A percentile compares a stretch with the other conserved stretches of the same genome.
phyloP scores from a whole-genome alignment of 2,888 invertebrate genomes.

The Apocheima hispidaria region DNA sequence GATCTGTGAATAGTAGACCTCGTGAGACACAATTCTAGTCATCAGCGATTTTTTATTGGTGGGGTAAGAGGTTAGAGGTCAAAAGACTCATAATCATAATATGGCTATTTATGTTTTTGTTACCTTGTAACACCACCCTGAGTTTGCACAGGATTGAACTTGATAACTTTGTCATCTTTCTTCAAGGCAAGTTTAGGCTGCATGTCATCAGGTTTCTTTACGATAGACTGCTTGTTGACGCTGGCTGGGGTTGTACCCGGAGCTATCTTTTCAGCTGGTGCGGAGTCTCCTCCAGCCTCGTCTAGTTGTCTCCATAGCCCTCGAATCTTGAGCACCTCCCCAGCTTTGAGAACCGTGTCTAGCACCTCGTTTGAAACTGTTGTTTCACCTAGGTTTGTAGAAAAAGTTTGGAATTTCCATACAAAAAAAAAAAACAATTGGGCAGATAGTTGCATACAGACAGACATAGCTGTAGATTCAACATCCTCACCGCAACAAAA shows the following conservation, averaged over 20 bases:
- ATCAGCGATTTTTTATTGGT: too few species aligned
- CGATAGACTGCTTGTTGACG: slow-evolving; percentile 60
- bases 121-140: slow-evolving; percentile 71
- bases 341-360: slow-evolving; percentile 92
- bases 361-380: slow-evolving; percentile 94
- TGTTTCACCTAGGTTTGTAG: slow-evolving; percentile 86
- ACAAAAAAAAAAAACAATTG: neutral
- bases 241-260: slow-evolving; percentile 53
- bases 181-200: slow-evolving; percentile 75
- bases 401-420: neutral
- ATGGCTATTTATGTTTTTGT: neutral
- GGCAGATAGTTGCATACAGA: too few species aligned
- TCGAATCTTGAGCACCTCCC: slow-evolving; percentile 92
- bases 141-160: slow-evolving; percentile 69
- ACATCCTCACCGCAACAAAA: too few species aligned
- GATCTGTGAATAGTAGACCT: too few species aligned
- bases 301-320: slow-evolving; percentile 91
- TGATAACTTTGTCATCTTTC: slow-evolving; percentile 82
- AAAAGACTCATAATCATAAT: too few species aligned
- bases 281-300: slow-evolving; percentile 68
- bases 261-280: slow-evolving; percentile 64
- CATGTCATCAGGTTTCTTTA: slow-evolving; percentile 69
- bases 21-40: too few species aligned
- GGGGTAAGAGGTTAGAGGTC: too few species aligned
- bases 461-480: too few species aligned